Evolutionary conservation across 1,140 invertebrate genomes (phyloP).

Genomic region (Neuroterus valhalla): DNA sequence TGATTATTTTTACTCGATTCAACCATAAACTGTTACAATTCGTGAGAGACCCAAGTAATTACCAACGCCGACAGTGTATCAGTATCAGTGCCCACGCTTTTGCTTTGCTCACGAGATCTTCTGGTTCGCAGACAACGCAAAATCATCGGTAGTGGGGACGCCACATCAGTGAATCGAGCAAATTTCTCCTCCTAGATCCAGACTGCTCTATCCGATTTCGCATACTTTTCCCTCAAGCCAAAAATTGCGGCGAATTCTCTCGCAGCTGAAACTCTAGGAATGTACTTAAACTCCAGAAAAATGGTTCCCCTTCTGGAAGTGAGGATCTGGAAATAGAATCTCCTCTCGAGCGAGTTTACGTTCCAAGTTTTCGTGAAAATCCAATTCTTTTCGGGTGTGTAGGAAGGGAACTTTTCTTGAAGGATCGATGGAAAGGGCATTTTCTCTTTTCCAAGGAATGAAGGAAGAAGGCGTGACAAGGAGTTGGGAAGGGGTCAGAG

Average conservation of each 20-base stretch:
- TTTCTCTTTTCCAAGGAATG: slow-evolving; percentile 29
- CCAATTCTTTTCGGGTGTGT: slow-evolving; percentile 22
- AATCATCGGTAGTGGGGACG: too few species aligned
- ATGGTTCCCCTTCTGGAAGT: slow-evolving; percentile 22
- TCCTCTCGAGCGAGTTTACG: slow-evolving; percentile 11
- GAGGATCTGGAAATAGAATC: slow-evolving; percentile 16
- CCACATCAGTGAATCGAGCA: too few species aligned
- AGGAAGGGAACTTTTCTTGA: neutral
- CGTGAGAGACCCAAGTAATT: too few species aligned
- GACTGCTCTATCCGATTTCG: too few species aligned
- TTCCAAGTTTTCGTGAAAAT: slow-evolving; percentile 29
- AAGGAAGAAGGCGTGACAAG: slow-evolving; percentile 38
- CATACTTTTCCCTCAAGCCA: neutral
- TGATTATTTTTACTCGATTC: too few species aligned
- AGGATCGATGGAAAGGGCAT: slow-evolving; percentile 32
- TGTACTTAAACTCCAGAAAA: slow-evolving; percentile 21
- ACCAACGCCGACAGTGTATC: too few species aligned
- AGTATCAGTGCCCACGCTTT: too few species aligned
- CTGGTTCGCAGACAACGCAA: too few species aligned
- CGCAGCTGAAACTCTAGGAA: slow-evolving; percentile 4
- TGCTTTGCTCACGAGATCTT: too few species aligned
- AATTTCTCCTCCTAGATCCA: too few species aligned
- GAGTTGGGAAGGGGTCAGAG: slow-evolving; percentile 37
- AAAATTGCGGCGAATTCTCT: neutral
- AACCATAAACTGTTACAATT: too few species aligned